phyloP scores from a whole-genome alignment of 53 echinoderm and acorn worm species.

The Echinometra lucunter region DNA sequence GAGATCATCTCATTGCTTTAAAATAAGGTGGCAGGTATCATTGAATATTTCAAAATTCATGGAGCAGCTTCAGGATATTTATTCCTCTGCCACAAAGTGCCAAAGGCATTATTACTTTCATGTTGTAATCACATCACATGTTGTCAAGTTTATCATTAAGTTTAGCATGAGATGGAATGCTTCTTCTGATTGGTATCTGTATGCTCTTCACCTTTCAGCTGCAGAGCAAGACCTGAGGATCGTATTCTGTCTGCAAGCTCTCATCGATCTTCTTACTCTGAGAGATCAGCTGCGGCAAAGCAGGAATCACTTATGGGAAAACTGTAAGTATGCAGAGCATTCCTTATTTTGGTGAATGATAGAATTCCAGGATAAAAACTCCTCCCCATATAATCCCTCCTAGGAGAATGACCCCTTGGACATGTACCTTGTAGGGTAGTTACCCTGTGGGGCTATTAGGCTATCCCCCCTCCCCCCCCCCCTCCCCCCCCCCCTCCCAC shows the following conservation, averaged over 20 bases:
- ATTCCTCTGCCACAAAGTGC: too few relatives aligned
- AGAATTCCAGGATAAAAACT: background rate
- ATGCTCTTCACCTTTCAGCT: conserved; percentile 64
- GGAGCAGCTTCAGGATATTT: too few relatives aligned
- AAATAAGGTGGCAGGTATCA: too few relatives aligned
- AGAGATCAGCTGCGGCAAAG: conserved; percentile 45
- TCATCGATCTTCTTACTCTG: conserved; percentile 68
- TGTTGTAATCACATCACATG: too few relatives aligned
- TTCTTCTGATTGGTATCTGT: background rate
- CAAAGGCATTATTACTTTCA: too few relatives aligned
- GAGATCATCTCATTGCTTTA: too few relatives aligned
- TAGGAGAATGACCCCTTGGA: background rate
- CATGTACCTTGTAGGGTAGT: background rate
- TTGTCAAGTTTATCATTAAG: background rate
- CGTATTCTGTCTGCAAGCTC: conserved; percentile 79
- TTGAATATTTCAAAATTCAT: too few relatives aligned
- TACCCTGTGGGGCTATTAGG: too few relatives aligned
- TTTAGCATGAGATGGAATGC: background rate
- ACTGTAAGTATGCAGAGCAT: conserved; percentile 57
- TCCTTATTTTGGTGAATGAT: too few relatives aligned
- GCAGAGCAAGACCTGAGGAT: conserved; percentile 86
- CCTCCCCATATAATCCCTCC: background rate
- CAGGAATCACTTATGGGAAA: conserved; percentile 38
- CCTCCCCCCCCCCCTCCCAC: too few relatives aligned
- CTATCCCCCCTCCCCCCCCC: too few relatives aligned